A percentile compares a stretch with the other conserved stretches of the same genome.
phyloP scores from a whole-genome alignment of 2,113 vertebrate species.

The Elephantulus edwardii region DNA sequence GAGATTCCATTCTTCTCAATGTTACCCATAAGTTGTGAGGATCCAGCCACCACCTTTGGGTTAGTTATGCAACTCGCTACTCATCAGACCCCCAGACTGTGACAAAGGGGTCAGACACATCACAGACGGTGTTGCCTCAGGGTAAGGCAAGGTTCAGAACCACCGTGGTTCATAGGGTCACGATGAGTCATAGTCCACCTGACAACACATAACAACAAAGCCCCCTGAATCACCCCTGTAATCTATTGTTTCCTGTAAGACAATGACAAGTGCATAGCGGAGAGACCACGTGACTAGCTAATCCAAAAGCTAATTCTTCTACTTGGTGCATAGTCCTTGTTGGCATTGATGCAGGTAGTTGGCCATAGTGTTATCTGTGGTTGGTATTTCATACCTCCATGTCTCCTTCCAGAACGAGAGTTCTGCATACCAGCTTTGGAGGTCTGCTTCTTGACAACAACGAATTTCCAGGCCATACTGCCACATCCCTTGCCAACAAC shows the following conservation, averaged over 20 bases:
- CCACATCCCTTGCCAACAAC: not conserved
- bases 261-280: not conserved
- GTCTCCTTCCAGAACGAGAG: not conserved
- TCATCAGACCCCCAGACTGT: too few relatives aligned
- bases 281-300: fast-evolving
- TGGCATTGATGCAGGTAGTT: not conserved
- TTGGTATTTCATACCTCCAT: not conserved
- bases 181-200: too few relatives aligned
- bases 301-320: not conserved
- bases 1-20: too few relatives aligned
- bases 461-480: not conserved
- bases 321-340: not conserved
- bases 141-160: too few relatives aligned
- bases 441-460: not conserved
- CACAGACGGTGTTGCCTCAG: too few relatives aligned
- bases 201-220: too few relatives aligned
- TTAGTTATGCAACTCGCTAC: too few relatives aligned
- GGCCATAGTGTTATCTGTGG: fast-evolving
- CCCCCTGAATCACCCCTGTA: not conserved
- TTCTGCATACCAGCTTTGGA: not conserved
- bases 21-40: too few relatives aligned
- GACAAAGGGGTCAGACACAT: too few relatives aligned
- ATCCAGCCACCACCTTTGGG: too few relatives aligned
- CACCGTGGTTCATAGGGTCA: too few relatives aligned
- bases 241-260: not conserved